phyloP scores from a whole-genome alignment of 2,113 vertebrate species.

The Pseudolaguvia tuberculata region DNA sequence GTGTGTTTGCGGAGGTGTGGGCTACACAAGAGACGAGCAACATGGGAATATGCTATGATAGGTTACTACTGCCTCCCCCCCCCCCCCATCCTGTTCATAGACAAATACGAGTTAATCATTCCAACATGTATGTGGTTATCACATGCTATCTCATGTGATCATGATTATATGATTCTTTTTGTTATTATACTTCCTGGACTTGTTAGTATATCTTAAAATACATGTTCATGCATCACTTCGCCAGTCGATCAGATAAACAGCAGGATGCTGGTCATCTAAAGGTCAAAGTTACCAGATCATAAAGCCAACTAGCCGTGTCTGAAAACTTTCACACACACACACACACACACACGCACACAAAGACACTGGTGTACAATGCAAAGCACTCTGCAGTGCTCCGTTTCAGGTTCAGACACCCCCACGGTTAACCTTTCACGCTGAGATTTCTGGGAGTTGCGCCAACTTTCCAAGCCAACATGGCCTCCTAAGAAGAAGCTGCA shows the following conservation, averaged over 20 bases:
- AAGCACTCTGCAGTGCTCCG: conserved; percentile 27
- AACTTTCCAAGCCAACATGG: conserved; percentile 40
- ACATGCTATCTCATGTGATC: neutral
- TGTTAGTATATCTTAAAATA: neutral
- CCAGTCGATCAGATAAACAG: conserved; percentile 5
- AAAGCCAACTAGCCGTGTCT: conserved; percentile 20
- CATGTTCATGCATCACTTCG: conserved; percentile 4
- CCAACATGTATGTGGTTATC: neutral
- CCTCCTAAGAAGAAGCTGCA: conserved; percentile 27
- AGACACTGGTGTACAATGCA: conserved; percentile 14
- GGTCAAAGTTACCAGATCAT: conserved; percentile 22
- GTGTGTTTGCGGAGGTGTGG: neutral
- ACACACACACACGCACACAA: conserved; percentile 16
- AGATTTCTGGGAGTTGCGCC: conserved; percentile 51
- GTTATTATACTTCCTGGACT: neutral
- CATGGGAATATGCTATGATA: neutral
- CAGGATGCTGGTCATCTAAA: conserved; percentile 20
- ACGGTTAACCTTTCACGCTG: conserved; percentile 47
- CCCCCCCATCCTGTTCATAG: neutral
- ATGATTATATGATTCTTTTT: neutral
- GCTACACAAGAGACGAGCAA: no score
- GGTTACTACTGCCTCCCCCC: neutral
- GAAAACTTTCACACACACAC: conserved; percentile 26
- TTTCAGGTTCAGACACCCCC: conserved; percentile 29
- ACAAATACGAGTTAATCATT: neutral